Conservation (phyloP, 1,140 invertebrate genomes). For the Cydia pomonella region DNA sequence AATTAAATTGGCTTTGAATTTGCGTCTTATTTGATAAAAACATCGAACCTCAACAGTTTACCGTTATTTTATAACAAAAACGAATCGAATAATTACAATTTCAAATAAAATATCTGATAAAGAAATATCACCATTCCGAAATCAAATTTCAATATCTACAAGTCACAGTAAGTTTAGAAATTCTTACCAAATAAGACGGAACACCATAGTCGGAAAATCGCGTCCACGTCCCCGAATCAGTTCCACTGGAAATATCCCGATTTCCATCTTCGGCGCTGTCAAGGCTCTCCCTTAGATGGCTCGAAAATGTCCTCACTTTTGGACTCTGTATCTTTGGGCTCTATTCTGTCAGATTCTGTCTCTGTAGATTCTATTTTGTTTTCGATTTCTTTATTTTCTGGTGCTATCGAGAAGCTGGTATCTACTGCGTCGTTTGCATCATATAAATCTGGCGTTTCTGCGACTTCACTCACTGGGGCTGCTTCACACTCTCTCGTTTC, state of each 20-base stretch:
- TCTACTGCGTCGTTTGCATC: conserved; percentile 59
- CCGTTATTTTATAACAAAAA: background rate
- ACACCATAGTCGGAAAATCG: background rate
- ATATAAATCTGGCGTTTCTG: conserved; percentile 48
- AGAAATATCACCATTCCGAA: background rate
- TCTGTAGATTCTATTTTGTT: conserved; percentile 35
- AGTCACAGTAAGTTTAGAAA: background rate
- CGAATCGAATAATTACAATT: background rate
- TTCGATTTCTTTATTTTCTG: conserved; percentile 34
- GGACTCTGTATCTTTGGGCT: conserved; percentile 23
- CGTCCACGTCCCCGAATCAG: conserved; percentile 68
- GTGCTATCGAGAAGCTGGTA: conserved; percentile 50
- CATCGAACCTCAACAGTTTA: background rate
- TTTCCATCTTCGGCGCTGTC: conserved; percentile 62
- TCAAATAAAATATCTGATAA: background rate
- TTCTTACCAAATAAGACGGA: conserved; percentile 7
- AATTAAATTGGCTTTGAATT: background rate
- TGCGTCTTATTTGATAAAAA: conserved; percentile 15
- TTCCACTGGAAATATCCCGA: conserved; percentile 74
- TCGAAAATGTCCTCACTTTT: conserved; percentile 53
- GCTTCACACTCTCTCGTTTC: conserved; percentile 2
- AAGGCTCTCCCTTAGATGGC: conserved; percentile 39
- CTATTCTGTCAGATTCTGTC: conserved; percentile 35
- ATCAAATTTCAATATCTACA: background rate
- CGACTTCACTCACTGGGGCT: conserved; percentile 24